phyloP scores from a whole-genome alignment of 2,888 invertebrate genomes.

The Sphinx pinastri region DNA sequence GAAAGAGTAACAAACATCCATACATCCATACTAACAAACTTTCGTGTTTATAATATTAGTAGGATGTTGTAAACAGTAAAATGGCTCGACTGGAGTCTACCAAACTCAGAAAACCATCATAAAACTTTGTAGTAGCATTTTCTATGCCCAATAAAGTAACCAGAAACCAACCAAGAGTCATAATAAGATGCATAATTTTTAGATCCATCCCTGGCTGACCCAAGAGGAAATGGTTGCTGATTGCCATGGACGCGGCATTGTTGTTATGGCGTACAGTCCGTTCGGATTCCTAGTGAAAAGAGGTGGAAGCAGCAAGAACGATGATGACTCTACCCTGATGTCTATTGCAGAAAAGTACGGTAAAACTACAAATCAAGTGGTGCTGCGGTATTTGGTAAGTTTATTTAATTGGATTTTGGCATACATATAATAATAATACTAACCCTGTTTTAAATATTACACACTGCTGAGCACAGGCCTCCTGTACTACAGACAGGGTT shows the following conservation, averaged over 20 bases:
- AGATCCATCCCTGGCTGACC: conserved; percentile 87
- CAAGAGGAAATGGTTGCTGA: conserved; percentile 88
- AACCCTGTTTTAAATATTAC: too few species aligned
- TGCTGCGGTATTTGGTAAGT: conserved; percentile 87
- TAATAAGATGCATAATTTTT: conserved; percentile 54
- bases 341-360: conserved; percentile 85
- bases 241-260: conserved; percentile 86
- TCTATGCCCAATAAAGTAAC: too few species aligned
- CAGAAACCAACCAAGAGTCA: background rate
- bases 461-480: too few species aligned
- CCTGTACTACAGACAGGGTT: too few species aligned
- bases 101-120: too few species aligned
- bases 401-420: background rate
- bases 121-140: too few species aligned
- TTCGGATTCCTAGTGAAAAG: conserved; percentile 79
- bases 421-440: too few species aligned
- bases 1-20: too few species aligned
- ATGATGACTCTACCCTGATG: conserved; percentile 81
- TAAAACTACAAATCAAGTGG: conserved; percentile 86
- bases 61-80: too few species aligned
- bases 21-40: too few species aligned
- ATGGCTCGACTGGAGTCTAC: too few species aligned
- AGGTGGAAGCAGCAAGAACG: conserved; percentile 54
- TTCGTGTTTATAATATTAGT: too few species aligned
- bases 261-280: conserved; percentile 89